Evolutionary conservation across 2,113 vertebrate genomes (phyloP).

Genomic region (Actenoides lindsayi): DNA sequence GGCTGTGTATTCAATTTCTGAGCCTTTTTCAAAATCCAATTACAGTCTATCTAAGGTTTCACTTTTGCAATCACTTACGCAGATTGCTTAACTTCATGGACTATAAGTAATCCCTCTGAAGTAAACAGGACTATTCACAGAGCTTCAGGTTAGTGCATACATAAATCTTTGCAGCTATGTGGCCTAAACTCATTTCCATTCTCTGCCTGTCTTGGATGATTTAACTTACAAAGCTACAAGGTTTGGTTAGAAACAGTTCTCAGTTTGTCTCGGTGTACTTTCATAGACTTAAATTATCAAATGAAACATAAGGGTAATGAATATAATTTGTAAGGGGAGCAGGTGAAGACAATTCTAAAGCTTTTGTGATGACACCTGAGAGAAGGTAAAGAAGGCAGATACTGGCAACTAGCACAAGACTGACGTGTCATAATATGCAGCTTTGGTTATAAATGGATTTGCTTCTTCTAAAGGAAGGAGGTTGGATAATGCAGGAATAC

Average conservation of each 20-base stretch:
- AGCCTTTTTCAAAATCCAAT: constrained; percentile 58
- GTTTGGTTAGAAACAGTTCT: background rate
- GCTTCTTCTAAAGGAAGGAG: background rate
- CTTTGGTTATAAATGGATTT: background rate
- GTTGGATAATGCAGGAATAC: background rate
- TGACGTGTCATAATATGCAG: background rate
- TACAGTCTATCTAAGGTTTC: constrained; percentile 39
- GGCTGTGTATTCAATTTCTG: constrained; percentile 23
- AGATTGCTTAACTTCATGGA: constrained; percentile 47
- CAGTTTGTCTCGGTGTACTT: background rate
- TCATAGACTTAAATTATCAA: background rate
- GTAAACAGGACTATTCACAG: constrained; percentile 18
- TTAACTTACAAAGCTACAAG: background rate
- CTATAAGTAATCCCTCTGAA: constrained; percentile 37
- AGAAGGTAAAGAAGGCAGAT: background rate
- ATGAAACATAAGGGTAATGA: background rate
- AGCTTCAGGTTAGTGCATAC: background rate
- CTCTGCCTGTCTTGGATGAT: background rate
- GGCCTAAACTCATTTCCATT: background rate
- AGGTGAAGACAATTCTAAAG: background rate
- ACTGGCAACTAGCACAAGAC: background rate
- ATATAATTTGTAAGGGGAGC: background rate
- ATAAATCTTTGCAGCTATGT: constrained; percentile 9
- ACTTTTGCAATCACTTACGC: constrained; percentile 37
- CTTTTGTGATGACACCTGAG: background rate